Evolutionary conservation across 2,888 invertebrate genomes (phyloP), one percentile per base, ranked within the genome.

Genomic region (Ectemnius cavifrons): DNA sequence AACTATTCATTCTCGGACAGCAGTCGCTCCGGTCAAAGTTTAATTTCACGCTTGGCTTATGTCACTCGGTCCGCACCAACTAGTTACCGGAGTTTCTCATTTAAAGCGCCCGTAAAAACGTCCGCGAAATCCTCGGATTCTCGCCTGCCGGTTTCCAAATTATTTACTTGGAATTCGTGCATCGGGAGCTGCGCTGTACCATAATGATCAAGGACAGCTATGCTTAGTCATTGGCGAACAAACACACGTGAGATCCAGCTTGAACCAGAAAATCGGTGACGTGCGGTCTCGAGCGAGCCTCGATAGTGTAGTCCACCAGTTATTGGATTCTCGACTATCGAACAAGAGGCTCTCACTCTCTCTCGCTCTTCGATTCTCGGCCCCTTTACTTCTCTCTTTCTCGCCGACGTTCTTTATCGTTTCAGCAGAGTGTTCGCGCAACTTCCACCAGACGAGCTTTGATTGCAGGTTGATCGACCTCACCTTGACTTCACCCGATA

Each of bases 201-300:
- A 37, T 4, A 1, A 37, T 11, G 37, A 37, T 37, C 37, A 37
- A 37, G 37, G 37, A 37, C 37, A 8, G 4, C 2, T 2, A 37
- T 4, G 37, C 6, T 37, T 37, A 37, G 37, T 37, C 37, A 37
- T 11, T 37, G 37, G 37, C 37, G 37, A 6, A 37, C 6, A 37
- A 37, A 37, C 6, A 37, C 37, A 37, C 37, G 37, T 6, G 37
- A 37, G 37, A 37, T 37, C 37, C 37, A 37, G 37, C 37, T 37
- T 37, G 37, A 86, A 83, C 85, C 83, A 80, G 87, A 86, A 87
- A 85, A 83, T 73, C 73, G 79, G 75, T 82, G 85, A 78, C 84
- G 72, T 71, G 80, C 83, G 67, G 83, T 85, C 86, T 86, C 78
- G 62, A 46, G 47, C 69, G 71, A 16, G 52, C 46, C 60, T 60